A percentile compares a stretch with the other conserved stretches of the same genome.
Evolutionary conservation across 2,113 vertebrate genomes (phyloP).

Genomic region (Neolamprologus kungweensis): DNA sequence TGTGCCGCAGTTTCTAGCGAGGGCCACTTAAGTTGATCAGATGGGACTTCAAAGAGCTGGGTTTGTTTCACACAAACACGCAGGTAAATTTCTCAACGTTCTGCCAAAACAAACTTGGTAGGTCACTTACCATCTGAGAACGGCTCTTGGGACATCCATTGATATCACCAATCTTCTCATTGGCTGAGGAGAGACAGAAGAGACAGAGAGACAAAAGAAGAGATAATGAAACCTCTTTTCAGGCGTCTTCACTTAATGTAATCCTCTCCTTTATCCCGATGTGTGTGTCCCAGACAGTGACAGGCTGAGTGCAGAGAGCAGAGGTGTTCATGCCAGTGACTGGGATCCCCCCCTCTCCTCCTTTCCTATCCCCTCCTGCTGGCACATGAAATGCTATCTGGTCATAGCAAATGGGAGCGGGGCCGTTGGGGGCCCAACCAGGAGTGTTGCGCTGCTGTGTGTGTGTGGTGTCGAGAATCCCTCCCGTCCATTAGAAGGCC

Average conservation of each 20-base stretch:
- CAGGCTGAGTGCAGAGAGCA: slow-evolving; percentile 23
- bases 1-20: not conserved
- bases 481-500: slow-evolving; percentile 42
- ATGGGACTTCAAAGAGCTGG: not conserved
- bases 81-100: not conserved
- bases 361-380: not conserved
- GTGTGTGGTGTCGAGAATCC: slow-evolving; percentile 57
- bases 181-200: slow-evolving; percentile 75
- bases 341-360: not conserved
- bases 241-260: not conserved
- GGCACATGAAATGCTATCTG: slow-evolving; percentile 56
- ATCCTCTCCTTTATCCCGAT: slow-evolving; percentile 15
- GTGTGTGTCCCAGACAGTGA: slow-evolving; percentile 10
- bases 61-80: not conserved
- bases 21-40: not conserved
- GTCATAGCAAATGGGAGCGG: slow-evolving; percentile 58
- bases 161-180: slow-evolving; percentile 98
- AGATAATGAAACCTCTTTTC: not conserved
- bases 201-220: slow-evolving; percentile 25
- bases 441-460: slow-evolving; percentile 36
- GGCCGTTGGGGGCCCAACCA: slow-evolving; percentile 40
- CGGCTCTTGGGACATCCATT: slow-evolving; percentile 95
- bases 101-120: slow-evolving; percentile 14
- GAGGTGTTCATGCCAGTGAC: slow-evolving; percentile 39
- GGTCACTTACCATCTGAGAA: slow-evolving; percentile 93